Evolutionary conservation across 2,797 vertebrate genomes (phyloP), one percentile per base, ranked within the genome.

Genomic region (Hemibagrus guttatus): DNA sequence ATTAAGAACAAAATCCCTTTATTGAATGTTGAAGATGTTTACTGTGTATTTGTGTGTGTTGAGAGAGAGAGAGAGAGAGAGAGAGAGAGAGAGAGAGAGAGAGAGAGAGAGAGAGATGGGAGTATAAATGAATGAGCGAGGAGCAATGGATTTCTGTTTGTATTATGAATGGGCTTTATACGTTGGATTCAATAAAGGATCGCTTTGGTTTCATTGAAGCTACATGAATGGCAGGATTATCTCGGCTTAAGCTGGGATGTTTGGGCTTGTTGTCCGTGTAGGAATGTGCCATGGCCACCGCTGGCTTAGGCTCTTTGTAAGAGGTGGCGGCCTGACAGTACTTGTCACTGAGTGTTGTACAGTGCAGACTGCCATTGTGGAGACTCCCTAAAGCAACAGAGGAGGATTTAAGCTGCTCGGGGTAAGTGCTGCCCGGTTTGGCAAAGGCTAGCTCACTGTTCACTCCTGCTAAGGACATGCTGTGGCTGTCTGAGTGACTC

Each of bases 141-240:
- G 46, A 63, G 83, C 39, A 71, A 52, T 69, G 59, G 68, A 84
- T 84, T 80, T 78, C 28, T 26, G 28, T 81, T 66, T 75, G 63
- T 76, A 46, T 52, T 75, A 21, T 84, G 39, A 90, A 88, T 84
- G 75, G 83, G 80, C 82, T 87, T 91, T 95, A 99, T 72, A 99
- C 98, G 21, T 99, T 99, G 0, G 98, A 99, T 92, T 99, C 98
- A 89, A 99, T 97, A 95, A 99, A 99, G 0, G 98, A 98, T 89
- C 97, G 97, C 97, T 99, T 99, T 98, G 98, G 98, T 96, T 99
- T 99, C 85, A 97, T 94, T 1, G 96, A 91, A 16, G 96, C 90
- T 91, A 95, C 91, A 1, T 97, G 97, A 86, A 96, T 92, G 89
- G 95, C 93, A 74, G 96, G 96, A 90, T 94, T 91, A 39, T 99